phyloP scores from a whole-genome alignment of 2,797 vertebrate genomes.

The Rhincodon typus region DNA sequence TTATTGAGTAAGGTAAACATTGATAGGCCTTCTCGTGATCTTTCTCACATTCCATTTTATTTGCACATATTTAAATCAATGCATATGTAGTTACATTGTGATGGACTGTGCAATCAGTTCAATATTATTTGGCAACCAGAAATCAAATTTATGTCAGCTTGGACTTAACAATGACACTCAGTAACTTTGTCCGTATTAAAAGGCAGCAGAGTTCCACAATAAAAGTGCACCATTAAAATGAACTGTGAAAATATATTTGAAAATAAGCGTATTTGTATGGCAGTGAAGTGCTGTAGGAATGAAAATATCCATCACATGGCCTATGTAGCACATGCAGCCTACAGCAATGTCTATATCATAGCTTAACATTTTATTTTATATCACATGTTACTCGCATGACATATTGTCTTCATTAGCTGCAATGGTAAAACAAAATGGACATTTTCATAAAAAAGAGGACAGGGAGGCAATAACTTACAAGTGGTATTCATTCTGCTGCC shows the following conservation, averaged over 20 bases:
- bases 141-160: not conserved
- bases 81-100: not conserved
- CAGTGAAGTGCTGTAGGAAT: not conserved
- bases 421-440: not conserved
- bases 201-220: not conserved
- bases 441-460: not conserved
- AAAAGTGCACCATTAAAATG: not conserved
- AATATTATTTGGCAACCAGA: not conserved
- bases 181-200: not conserved
- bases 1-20: not conserved
- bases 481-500: not conserved
- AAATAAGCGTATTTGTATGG: not conserved
- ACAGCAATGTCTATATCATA: not conserved
- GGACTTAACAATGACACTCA: not conserved
- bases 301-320: not conserved
- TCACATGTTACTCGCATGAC: no score
- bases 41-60: not conserved
- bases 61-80: not conserved
- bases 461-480: not conserved
- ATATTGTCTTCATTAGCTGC: not conserved
- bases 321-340: not conserved
- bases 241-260: not conserved
- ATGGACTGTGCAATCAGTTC: not conserved
- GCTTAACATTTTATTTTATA: not conserved
- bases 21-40: not conserved